Conservation (phyloP, 1,140 invertebrate genomes). For the Platorchestia sp. region DNA sequence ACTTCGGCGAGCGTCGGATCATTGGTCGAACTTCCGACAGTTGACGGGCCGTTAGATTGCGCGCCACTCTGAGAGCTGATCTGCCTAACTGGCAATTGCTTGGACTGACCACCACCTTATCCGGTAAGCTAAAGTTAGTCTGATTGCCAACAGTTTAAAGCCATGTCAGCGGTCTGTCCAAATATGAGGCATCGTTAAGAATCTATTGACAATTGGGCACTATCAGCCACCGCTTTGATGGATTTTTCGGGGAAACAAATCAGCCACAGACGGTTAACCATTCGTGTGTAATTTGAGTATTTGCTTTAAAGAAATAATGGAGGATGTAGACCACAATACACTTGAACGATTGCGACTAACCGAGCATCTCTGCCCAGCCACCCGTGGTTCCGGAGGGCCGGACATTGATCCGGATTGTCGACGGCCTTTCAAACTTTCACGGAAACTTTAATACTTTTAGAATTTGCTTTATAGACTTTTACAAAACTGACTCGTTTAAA, state of each 20-base stretch:
- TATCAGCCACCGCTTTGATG: not conserved
- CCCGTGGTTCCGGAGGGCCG: not conserved
- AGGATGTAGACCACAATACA: not conserved
- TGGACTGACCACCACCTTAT: not conserved
- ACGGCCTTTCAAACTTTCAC: not conserved
- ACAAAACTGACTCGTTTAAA: no score
- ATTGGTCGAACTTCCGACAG: not conserved
- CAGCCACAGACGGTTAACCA: not conserved
- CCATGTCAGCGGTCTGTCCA: not conserved
- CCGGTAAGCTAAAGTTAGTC: not conserved
- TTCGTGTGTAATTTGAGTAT: not conserved
- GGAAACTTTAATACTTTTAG: no score
- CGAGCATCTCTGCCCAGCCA: not conserved
- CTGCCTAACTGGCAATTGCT: conserved; percentile 1
- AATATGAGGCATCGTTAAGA: not conserved
- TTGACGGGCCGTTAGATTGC: not conserved
- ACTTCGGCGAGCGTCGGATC: not conserved
- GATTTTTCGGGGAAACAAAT: not conserved
- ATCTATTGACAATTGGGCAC: not conserved
- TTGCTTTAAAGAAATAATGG: not conserved
- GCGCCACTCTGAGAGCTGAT: not conserved
- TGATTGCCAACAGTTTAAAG: not conserved
- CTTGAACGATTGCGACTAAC: not conserved
- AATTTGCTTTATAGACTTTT: no score
- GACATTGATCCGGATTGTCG: not conserved